Evolutionary conservation across 2,113 vertebrate genomes (phyloP).

Genomic region (Butastur rufipennis): DNA sequence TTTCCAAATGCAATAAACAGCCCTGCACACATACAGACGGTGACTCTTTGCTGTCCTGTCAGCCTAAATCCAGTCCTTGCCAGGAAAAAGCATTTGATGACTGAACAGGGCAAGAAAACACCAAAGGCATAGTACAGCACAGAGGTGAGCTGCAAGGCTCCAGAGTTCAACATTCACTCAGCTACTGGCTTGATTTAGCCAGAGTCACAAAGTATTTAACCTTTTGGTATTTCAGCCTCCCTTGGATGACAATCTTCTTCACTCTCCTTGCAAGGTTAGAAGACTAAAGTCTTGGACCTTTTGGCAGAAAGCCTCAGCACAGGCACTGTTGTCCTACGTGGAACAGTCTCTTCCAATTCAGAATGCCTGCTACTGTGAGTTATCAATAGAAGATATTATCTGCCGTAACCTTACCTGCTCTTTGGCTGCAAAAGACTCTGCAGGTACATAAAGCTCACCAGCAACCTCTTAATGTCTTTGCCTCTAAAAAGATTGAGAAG

Average conservation of each 20-base stretch:
- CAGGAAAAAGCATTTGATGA: background rate
- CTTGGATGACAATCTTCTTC: background rate
- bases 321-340: background rate
- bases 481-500: slow-evolving; percentile 73
- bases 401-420: slow-evolving; percentile 81
- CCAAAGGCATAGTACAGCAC: background rate
- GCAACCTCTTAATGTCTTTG: slow-evolving; percentile 92
- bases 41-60: background rate
- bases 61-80: background rate
- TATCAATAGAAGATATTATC: background rate
- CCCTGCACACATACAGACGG: fast-evolving
- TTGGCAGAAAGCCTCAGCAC: background rate
- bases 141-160: background rate
- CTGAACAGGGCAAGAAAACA: background rate
- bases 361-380: background rate
- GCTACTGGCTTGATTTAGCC: background rate
- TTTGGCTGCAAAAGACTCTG: slow-evolving; percentile 95
- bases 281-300: background rate
- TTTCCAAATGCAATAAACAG: background rate
- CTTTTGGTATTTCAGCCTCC: background rate
- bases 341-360: background rate
- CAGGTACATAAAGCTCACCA: slow-evolving; percentile 98
- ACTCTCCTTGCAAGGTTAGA: background rate
- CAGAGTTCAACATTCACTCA: background rate
- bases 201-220: background rate